Percentiles rank a stretch among this genome's conserved stretches.
phyloP scores from a whole-genome alignment of 1,140 invertebrate genomes.

The Scaptomyza hsui region DNA sequence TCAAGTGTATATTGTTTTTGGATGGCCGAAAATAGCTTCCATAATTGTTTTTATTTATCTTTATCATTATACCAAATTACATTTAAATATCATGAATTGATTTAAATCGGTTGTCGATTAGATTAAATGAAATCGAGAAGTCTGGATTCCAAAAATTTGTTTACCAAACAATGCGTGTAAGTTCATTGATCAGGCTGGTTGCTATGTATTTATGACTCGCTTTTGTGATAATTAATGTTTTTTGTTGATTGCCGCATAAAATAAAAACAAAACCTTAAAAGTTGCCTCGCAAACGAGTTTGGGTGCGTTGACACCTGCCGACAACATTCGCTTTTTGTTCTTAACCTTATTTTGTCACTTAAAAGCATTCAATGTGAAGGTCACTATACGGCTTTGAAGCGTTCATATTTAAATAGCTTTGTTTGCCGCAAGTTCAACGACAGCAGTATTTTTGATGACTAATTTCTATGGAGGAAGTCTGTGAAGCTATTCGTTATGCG shows the following conservation, averaged over 20 bases:
- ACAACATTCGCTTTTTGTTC: constrained; percentile 20
- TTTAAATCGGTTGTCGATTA: too few relatives aligned
- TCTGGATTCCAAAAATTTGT: constrained; percentile 52
- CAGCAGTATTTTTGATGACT: constrained; percentile 57
- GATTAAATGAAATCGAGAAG: constrained; percentile 52
- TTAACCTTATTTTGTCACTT: constrained; percentile 1
- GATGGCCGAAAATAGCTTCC: too few relatives aligned
- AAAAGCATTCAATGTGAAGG: constrained; percentile 76
- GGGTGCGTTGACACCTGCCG: constrained; percentile 66
- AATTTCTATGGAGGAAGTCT: constrained; percentile 67
- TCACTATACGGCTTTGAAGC: constrained; percentile 35
- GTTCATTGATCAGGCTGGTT: constrained; percentile 68
- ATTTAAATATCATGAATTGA: too few relatives aligned
- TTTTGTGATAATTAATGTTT: constrained; percentile 65
- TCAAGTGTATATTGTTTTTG: too few relatives aligned
- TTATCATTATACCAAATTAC: too few relatives aligned
- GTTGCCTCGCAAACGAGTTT: constrained; percentile 54
- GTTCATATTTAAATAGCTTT: constrained; percentile 40
- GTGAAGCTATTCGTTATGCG: constrained; percentile 48
- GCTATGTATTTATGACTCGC: constrained; percentile 27
- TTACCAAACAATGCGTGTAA: constrained; percentile 46
- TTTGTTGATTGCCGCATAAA: constrained; percentile 54
- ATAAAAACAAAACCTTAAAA: constrained; percentile 55
- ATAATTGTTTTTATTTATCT: too few relatives aligned
- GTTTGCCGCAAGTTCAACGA: constrained; percentile 60